These are phyloP conservation scores for Andrena chrysosceles DNA, from an alignment of 2,888 invertebrate genomes.

Conservation along the genomic window DNA sequence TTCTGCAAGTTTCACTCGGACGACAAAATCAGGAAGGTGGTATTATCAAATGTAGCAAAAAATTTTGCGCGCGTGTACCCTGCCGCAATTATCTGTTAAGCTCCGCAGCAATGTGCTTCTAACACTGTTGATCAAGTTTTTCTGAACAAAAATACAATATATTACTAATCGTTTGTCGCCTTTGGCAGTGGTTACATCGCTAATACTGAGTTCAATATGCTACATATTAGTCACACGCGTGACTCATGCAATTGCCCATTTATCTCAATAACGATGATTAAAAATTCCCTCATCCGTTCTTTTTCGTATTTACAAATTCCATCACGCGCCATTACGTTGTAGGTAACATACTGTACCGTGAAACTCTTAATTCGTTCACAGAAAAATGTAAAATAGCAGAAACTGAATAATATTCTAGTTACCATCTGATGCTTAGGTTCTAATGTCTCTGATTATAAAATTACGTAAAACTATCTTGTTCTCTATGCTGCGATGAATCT, in stretches of 20 bases:
- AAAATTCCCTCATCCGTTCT: background rate
- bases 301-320: background rate
- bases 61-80: no score
- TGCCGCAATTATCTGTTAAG: background rate
- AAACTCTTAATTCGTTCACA: no score
- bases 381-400: no score
- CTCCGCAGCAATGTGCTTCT: background rate
- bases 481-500: no score
- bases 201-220: background rate
- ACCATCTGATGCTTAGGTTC: no score
- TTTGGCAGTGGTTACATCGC: background rate
- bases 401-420: no score
- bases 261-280: background rate
- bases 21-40: background rate
- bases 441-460: no score
- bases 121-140: background rate
- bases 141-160: background rate
- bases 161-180: background rate
- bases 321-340: background rate
- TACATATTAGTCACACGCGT: background rate
- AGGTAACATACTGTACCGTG: no score
- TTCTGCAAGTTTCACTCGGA: conserved; percentile 9
- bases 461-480: no score
- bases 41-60: no score
- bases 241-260: background rate